A percentile compares a stretch with the other conserved stretches of the same genome.
Evolutionary conservation across 2,888 invertebrate species (phyloP).

Genomic region (Tenthredo distinguenda): DNA sequence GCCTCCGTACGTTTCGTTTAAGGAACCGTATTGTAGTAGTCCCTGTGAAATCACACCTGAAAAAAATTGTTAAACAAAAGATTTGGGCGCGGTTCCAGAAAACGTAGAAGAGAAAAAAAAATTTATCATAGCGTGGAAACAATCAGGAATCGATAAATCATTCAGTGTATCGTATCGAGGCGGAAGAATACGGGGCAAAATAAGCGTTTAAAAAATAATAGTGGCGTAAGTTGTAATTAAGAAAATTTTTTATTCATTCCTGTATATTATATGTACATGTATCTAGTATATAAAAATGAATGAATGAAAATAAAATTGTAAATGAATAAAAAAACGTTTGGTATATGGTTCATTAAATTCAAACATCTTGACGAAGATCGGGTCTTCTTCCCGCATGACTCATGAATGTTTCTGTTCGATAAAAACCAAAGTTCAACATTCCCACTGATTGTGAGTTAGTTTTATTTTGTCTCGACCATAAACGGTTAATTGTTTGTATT

Average conservation of each 20-base stretch:
- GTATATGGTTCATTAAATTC: background rate
- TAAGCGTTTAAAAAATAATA: no score
- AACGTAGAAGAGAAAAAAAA: background rate
- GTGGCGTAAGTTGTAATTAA: no score
- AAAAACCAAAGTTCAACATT: conserved; percentile 24
- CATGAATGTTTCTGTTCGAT: background rate
- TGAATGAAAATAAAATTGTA: background rate
- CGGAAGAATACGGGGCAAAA: no score
- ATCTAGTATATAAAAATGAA: background rate
- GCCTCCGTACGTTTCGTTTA: conserved; percentile 34
- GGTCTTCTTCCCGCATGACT: background rate
- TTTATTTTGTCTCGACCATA: conserved; percentile 17
- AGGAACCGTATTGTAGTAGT: conserved; percentile 47
- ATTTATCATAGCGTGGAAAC: background rate
- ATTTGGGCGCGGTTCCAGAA: conserved; percentile 20
- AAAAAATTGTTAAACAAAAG: background rate
- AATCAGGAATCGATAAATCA: background rate
- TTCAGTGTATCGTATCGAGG: no score
- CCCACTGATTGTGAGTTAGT: background rate
- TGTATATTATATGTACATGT: no score
- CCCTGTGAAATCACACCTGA: background rate
- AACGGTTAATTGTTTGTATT: conserved; percentile 21
- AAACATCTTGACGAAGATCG: conserved; percentile 18
- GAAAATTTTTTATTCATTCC: no score
- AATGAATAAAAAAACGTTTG: background rate